Conservation (phyloP, 2,888 invertebrate genomes). For the Spodoptera littoralis region DNA sequence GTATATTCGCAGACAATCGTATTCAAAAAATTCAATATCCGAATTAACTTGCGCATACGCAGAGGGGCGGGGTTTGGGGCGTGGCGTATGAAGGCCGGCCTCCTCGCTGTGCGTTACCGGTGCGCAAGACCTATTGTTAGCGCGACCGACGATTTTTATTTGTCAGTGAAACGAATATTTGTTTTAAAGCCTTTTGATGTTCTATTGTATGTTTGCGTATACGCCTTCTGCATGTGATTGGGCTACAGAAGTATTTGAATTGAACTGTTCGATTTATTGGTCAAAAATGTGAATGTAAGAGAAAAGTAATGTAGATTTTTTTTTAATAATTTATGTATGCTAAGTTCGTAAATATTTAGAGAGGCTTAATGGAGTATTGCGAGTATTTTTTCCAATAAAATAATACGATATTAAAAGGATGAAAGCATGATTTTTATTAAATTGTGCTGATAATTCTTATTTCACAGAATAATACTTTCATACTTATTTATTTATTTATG, state of each 20-base stretch:
- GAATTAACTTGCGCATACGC: conserved; percentile 54
- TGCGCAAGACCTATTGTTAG: conserved; percentile 73
- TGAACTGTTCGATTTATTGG: too few species aligned
- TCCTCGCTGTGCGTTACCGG: conserved; percentile 81
- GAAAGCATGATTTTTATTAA: too few species aligned
- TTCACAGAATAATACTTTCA: too few species aligned
- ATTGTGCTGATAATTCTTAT: too few species aligned
- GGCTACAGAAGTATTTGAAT: neutral
- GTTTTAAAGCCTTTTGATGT: conserved; percentile 38
- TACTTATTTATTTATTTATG: too few species aligned
- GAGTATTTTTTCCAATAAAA: too few species aligned
- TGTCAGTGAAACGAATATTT: conserved; percentile 47
- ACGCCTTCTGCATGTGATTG: conserved; percentile 35
- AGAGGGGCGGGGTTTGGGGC: conserved; percentile 75
- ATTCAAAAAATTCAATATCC: conserved; percentile 43
- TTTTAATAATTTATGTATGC: neutral
- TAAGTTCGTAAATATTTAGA: neutral
- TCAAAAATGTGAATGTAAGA: too few species aligned
- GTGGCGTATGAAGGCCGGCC: conserved; percentile 75
- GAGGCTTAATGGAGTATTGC: too few species aligned
- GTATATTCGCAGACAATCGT: conserved; percentile 28
- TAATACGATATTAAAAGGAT: too few species aligned
- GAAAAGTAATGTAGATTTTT: too few species aligned
- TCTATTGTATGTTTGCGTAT: conserved; percentile 11
- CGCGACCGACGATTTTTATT: conserved; percentile 56